Base-by-base conservation (phyloP, 2,888 invertebrate genomes). In the Syrista parreyssii region DNA sequence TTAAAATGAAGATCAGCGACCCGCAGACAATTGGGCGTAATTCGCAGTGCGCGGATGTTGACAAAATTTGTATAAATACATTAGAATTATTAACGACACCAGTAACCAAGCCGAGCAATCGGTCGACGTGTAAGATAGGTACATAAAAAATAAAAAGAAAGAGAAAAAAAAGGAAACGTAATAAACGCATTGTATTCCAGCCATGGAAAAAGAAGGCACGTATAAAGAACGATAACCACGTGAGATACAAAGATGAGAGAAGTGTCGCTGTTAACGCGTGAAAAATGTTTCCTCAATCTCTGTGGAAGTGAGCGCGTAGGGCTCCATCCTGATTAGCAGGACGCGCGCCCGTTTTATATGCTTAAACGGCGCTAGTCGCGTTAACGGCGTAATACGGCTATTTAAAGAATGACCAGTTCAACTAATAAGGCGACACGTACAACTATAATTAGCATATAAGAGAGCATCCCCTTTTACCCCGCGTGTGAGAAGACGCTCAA, bases 401-500 rank as follows among this genome's bases (percentile, higher is more conserved):
- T 76, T 82, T 74, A 73, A 79, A 32, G 81, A 80, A 79, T 79
- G 78, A 75, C 80, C 81, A 79, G 84, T 80, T 83, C 82, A 82
- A 84, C 85, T 85, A 86, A 86, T 86, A 87, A 88, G 82, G 82
- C 81, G 80, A 81, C 83, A 82, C 77, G 82, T 80, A 80, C 80
- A 76, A 83, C 82, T 85, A 82, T 84, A 85, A 82, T 82, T 84
- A 82, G 85, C 85, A 85, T 80, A 84, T 84, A 82, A 73, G 68
- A 75, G 34, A 75, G 75, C 72, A 69, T 75, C 78, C 40, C 40
- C 40, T 55, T 23, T 15, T 78, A 55, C 75, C 81, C 83, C 80
- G 79, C 82, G 84, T 84, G 86, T 85, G 85, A 85, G 86, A 86
- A 87, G 87, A 85, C 83, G 82, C 84, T 87, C 89, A 88, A 89